Evolutionary conservation across 2,113 vertebrate genomes (phyloP), one percentile per base, ranked within the genome.

Genomic region (Vireo altiloquus): DNA sequence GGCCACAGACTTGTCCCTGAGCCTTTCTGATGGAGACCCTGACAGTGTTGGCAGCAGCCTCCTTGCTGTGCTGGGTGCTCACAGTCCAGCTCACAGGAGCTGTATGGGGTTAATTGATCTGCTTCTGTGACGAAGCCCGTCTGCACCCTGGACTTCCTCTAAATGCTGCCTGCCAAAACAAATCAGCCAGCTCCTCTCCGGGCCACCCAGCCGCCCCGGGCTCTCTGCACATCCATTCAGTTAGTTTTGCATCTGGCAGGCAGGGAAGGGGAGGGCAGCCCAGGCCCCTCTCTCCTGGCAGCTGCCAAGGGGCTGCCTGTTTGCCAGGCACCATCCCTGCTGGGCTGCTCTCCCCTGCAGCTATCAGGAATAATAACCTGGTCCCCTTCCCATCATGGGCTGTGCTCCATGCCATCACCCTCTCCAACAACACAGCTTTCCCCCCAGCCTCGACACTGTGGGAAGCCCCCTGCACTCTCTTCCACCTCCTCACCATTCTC

Each of bases 91-190:
- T 81, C n/a, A 39, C 6, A 31, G 87, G 68, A 86, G 71, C 68
- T 87, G 74, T 31, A 90, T 66, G 85, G 83, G 81, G 83, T 95
- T 97, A 96, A 97, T 95, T 85, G 95, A 97, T 97, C 94, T 63
- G 84, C 88, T 96, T 95, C 78, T 94, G 82, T 96, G 95, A 95
- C 3, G 52, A 96, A 97, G 91, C 71, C 65, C 0, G 16, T 76
- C 65, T 89, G 80, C 9, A 13, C 31, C 64, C 89, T 59, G 82
- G 96, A 94, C 75, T 96, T 92, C 61, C 46, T 89, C 87, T 96
- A 95, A 96, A 96, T 5, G 40, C 72, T 90, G 94, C 75, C 93
- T 96, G 92, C 87, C 94, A 93, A 91, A 94, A 86, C 92, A 75
- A 92, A 92, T 96, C 94, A 92, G 76, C 80, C 19, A 87, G 84